Conservation (phyloP, 2,888 invertebrate species). For the Panopea generosa region DNA sequence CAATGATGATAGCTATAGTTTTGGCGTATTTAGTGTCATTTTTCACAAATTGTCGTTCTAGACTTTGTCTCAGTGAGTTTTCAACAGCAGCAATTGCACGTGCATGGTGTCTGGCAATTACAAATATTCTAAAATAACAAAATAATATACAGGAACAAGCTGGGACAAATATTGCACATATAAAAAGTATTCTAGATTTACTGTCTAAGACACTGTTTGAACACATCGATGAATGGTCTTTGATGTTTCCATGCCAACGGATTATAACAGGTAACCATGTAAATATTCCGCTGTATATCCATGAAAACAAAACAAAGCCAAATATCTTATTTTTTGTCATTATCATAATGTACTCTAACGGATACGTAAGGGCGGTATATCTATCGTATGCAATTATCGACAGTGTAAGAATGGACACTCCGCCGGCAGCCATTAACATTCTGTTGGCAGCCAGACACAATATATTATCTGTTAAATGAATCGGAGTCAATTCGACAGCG, state of each 20-base stretch:
- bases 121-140: conserved; percentile 89
- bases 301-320: conserved; percentile 87
- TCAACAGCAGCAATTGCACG: conserved; percentile 89
- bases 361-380: conserved; percentile 88
- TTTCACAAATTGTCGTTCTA: conserved; percentile 70
- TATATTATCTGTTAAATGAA: conserved; percentile 71
- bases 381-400: conserved; percentile 89
- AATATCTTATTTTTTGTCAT: conserved; percentile 88
- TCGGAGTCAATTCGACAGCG: conserved; percentile 83
- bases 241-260: conserved; percentile 78
- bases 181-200: conserved; percentile 86
- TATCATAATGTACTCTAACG: conserved; percentile 88
- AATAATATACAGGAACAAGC: conserved; percentile 87
- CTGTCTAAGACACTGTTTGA: conserved; percentile 83
- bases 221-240: conserved; percentile 43
- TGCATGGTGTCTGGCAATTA: conserved; percentile 89
- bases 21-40: conserved; percentile 87
- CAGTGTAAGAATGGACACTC: conserved; percentile 88
- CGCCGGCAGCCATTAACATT: conserved; percentile 87
- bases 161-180: conserved; percentile 88
- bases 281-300: conserved; percentile 88
- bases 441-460: conserved; percentile 88
- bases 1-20: conserved; percentile 88
- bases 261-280: conserved; percentile 87
- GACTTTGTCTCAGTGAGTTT: conserved; percentile 86